phyloP scores from a whole-genome alignment of 2,888 invertebrate species.

The Neoascia interrupta region DNA sequence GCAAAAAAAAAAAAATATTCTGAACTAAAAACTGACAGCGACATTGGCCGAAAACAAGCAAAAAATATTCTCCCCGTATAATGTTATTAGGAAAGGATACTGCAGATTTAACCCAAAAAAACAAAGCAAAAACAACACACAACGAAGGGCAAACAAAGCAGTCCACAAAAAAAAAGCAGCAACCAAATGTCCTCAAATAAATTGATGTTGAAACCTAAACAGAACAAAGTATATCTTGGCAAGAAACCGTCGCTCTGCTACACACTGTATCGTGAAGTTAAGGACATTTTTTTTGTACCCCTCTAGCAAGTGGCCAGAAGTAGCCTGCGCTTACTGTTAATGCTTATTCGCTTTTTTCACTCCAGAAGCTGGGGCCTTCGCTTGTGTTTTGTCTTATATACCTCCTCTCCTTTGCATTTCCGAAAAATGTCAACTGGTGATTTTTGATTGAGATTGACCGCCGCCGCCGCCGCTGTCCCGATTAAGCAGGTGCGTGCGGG shows the following conservation, averaged over 20 bases:
- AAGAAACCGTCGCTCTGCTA: not conserved
- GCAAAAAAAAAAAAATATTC: slow-evolving; percentile 20
- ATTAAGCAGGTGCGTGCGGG: not conserved
- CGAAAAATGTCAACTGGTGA: slow-evolving; percentile 68
- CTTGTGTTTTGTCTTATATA: too few relatives aligned
- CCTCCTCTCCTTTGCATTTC: slow-evolving; percentile 63
- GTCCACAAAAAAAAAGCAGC: not conserved
- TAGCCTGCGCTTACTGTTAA: slow-evolving; percentile 69
- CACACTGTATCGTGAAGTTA: slow-evolving; percentile 15
- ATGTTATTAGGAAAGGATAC: slow-evolving; percentile 30
- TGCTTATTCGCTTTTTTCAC: slow-evolving; percentile 50
- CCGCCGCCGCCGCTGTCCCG: slow-evolving; percentile 25
- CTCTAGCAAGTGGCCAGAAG: slow-evolving; percentile 31
- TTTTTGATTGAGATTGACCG: slow-evolving; percentile 69
- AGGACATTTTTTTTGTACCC: slow-evolving; percentile 57
- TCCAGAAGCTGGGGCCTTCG: slow-evolving; percentile 26
- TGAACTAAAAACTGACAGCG: slow-evolving; percentile 67
- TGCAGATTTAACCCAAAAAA: not conserved
- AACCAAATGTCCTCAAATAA: slow-evolving; percentile 53
- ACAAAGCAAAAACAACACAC: not conserved
- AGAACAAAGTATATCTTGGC: slow-evolving; percentile 68
- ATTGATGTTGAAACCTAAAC: slow-evolving; percentile 69
- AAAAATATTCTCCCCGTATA: slow-evolving; percentile 44
- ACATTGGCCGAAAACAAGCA: slow-evolving; percentile 58
- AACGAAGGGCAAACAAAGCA: not conserved